phyloP scores from a whole-genome alignment of 2,888 invertebrate species.

The Acleris cristana region DNA sequence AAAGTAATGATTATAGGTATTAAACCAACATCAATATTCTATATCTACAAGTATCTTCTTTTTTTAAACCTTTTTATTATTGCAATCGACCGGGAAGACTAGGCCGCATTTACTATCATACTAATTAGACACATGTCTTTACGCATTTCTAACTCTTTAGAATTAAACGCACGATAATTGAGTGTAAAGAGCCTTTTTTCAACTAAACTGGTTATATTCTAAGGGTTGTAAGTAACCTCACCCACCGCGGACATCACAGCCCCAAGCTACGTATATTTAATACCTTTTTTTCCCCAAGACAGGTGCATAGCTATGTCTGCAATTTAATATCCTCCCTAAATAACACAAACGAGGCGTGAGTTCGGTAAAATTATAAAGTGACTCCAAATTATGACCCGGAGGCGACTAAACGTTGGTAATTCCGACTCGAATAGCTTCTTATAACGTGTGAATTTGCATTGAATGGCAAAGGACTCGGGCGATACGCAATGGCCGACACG shows the following conservation, averaged over 20 bases:
- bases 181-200: neutral
- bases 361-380: slow-evolving; percentile 68
- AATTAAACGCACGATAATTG: neutral
- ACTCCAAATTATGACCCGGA: slow-evolving; percentile 76
- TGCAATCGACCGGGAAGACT: too few species aligned
- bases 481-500: slow-evolving; percentile 56
- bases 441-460: slow-evolving; percentile 81
- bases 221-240: slow-evolving; percentile 29
- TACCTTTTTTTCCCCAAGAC: slow-evolving; percentile 30
- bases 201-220: slow-evolving; percentile 6
- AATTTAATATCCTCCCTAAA: slow-evolving; percentile 38
- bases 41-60: too few species aligned
- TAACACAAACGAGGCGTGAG: slow-evolving; percentile 52
- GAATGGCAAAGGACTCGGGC: slow-evolving; percentile 67
- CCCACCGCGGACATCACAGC: slow-evolving; percentile 19
- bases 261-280: slow-evolving; percentile 25
- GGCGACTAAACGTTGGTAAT: slow-evolving; percentile 83
- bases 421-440: slow-evolving; percentile 76
- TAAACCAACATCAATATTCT: too few species aligned
- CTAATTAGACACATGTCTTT: neutral
- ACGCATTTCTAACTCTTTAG: neutral
- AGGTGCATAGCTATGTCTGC: slow-evolving; percentile 35
- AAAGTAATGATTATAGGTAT: too few species aligned
- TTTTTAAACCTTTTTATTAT: too few species aligned
- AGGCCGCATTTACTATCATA: too few species aligned